These are phyloP conservation scores for Eilema depressum DNA, from an alignment of 2,888 invertebrate genomes.

Conservation along the genomic window DNA sequence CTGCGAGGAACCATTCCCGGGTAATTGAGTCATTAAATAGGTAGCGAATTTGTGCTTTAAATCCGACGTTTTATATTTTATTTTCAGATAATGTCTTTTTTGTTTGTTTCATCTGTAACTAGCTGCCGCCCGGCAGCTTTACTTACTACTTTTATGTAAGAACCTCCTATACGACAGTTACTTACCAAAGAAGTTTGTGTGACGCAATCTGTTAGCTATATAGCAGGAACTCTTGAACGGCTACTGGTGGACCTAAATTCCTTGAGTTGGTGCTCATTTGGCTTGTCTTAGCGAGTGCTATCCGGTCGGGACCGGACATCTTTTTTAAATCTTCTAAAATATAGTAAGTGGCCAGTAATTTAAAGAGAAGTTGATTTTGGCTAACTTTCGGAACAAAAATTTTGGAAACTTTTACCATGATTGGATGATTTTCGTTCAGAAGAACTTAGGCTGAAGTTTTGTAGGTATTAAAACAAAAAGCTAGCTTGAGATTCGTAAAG, in stretches of 20 bases:
- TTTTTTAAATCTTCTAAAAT: no score
- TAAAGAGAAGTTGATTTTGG: no score
- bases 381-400: no score
- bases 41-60: constrained; percentile 3
- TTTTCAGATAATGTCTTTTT: neutral
- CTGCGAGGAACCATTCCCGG: neutral
- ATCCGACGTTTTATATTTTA: neutral
- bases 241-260: neutral
- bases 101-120: neutral
- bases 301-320: no score
- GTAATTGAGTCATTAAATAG: constrained; percentile 11
- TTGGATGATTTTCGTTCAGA: no score
- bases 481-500: neutral
- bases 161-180: neutral
- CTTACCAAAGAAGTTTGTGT: neutral
- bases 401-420: no score
- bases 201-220: neutral
- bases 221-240: neutral
- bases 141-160: neutral
- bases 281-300: neutral
- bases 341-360: no score
- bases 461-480: neutral
- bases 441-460: neutral
- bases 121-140: neutral
- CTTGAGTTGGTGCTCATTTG: neutral